These are phyloP conservation scores for Tenthredo amoena DNA, from an alignment of 2,888 invertebrate genomes.

Conservation along the genomic window DNA sequence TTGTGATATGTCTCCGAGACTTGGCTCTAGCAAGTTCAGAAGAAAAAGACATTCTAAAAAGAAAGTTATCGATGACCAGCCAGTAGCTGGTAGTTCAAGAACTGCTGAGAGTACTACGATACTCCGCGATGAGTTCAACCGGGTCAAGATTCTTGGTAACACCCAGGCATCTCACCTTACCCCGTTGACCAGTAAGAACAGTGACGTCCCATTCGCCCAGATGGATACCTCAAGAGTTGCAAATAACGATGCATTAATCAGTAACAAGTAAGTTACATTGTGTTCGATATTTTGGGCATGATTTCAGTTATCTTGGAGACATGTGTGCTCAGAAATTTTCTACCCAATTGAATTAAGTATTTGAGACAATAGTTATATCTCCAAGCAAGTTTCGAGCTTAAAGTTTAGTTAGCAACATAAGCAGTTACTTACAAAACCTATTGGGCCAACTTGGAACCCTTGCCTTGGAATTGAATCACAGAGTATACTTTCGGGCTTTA, in stretches of 20 bases:
- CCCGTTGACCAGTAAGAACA: not conserved
- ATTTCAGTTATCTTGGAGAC: not conserved
- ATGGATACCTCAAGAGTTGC: not conserved
- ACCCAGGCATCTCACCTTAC: not conserved
- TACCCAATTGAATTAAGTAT: not conserved
- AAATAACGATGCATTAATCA: not conserved
- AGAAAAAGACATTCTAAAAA: not conserved
- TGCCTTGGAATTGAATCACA: not conserved
- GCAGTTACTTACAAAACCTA: not conserved
- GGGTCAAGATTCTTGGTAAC: not conserved
- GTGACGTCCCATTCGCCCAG: not conserved
- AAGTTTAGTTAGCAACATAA: not conserved
- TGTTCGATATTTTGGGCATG: not conserved
- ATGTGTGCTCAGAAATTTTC: not conserved
- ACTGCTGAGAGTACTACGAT: not conserved
- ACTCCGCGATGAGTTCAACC: not conserved
- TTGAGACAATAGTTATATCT: not conserved
- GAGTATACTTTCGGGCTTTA: not conserved
- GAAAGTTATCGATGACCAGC: not conserved
- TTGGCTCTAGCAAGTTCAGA: not conserved
- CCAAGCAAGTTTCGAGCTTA: not conserved
- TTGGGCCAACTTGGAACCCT: not conserved
- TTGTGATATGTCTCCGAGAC: not conserved
- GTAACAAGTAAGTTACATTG: not conserved
- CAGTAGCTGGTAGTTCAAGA: not conserved